Percentiles rank a stretch among this genome's conserved stretches.
Evolutionary conservation across 2,888 invertebrate genomes (phyloP).

Genomic region (Limnephilus auricula): DNA sequence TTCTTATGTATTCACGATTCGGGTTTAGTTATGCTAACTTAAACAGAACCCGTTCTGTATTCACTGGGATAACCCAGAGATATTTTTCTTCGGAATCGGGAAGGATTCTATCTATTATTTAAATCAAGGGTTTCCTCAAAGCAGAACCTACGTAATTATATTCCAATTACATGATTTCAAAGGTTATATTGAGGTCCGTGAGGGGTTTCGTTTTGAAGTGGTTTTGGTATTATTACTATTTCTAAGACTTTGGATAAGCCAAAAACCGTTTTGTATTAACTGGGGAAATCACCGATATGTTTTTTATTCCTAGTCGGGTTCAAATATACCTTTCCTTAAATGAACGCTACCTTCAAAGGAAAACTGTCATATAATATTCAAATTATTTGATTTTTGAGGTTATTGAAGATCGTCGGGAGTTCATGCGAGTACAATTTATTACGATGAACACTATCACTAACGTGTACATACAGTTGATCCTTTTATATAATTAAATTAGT

Average conservation of each 20-base stretch:
- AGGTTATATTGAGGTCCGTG: background rate
- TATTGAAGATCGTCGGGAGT: background rate
- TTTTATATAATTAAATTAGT: background rate
- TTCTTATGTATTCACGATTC: background rate
- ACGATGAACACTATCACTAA: too few species aligned
- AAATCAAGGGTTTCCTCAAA: background rate
- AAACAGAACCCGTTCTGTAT: background rate
- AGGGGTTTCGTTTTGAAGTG: background rate
- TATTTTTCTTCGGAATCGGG: background rate
- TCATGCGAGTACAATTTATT: background rate
- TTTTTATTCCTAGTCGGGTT: background rate
- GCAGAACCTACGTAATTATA: background rate
- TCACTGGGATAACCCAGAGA: background rate
- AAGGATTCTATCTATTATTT: background rate
- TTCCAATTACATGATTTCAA: background rate
- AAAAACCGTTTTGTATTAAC: background rate
- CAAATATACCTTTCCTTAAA: background rate
- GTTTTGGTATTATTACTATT: background rate
- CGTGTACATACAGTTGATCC: too few species aligned
- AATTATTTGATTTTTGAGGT: background rate
- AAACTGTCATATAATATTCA: background rate
- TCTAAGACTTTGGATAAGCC: background rate
- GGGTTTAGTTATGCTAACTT: slow-evolving; percentile 19
- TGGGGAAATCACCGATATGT: background rate
- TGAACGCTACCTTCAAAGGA: background rate